Evolutionary conservation across 2,888 invertebrate genomes (phyloP), one percentile per base, ranked within the genome.

Genomic region (Tachystola acroxantha): DNA sequence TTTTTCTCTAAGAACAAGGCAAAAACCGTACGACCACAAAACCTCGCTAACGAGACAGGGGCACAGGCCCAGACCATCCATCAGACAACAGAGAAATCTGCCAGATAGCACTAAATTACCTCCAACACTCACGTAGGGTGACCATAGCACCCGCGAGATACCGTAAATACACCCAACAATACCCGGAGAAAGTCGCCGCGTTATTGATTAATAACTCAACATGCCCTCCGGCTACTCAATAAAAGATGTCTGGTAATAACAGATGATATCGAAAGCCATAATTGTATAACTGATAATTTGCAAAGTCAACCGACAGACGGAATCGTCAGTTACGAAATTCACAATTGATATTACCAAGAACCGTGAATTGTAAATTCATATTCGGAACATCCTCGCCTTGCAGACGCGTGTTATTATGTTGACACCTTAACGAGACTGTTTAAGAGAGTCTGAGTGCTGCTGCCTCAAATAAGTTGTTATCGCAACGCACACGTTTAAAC

Each of bases 201-300:
- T 65, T 65, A 72, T 69, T 74, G 73, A 80, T 81, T 79, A 77
- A 80, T 76, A 68, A 66, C 54, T 53, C 34, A 26, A 29, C 33
- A 19, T 59, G 63, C 60, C 72, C 73, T 50, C 59, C 45, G 64
- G 75, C 68, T 62, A 64, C 57, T 51, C 55, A 59, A 66, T 69
- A 74, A 68, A 64, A 70, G 63, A 63, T 64, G 57, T 50, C 57
- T 57, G 49, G 63, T 71, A 78, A 77, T 76, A 76, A 73, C 76
- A 71, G 64, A 78, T 71, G 67, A 60, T 64, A 61, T 62, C 59
- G 52, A 59, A 58, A 49, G 53, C 43, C 33, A 53, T 71, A 74
- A 78, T 77, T 75, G 71, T 69, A 64, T 63, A 64, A 69, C 71
- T 67, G 68, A 73, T 73, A 70, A 72, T 69, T 65, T 53, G 48